Evolutionary conservation across 2,797 vertebrate species (phyloP).

Genomic region (Phoxinus dragarum): DNA sequence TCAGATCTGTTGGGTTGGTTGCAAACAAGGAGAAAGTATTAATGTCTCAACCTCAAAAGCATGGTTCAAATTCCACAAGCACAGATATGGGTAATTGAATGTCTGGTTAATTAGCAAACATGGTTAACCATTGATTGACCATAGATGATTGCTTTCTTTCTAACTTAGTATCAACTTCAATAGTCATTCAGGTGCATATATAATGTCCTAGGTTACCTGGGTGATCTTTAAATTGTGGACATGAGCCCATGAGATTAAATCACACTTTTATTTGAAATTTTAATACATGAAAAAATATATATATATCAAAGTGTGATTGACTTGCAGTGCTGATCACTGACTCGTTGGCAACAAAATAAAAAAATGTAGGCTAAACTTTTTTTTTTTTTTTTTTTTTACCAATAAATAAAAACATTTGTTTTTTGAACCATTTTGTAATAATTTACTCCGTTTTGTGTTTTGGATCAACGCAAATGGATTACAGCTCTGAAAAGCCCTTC

Average conservation of each 20-base stretch:
- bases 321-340: not conserved
- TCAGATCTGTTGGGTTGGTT: not conserved
- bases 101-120: slow-evolving; percentile 50
- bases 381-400: too few species aligned
- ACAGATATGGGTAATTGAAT: not conserved
- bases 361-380: too few species aligned
- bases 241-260: not conserved
- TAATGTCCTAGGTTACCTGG: too few species aligned
- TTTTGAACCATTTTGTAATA: not conserved
- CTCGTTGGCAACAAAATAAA: too few species aligned
- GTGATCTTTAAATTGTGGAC: not conserved
- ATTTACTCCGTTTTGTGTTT: not conserved
- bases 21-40: not conserved
- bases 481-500: not conserved
- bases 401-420: too few species aligned
- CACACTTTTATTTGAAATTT: not conserved
- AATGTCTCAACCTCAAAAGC: not conserved
- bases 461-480: not conserved
- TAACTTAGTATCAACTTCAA: not conserved
- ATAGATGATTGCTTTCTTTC: slow-evolving; percentile 23
- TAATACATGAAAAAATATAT: too few species aligned
- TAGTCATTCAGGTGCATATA: not conserved
- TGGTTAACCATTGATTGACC: slow-evolving; percentile 7
- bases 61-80: not conserved
- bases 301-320: not conserved